Evolutionary conservation across 2,113 vertebrate species (phyloP).

Genomic region (Falco punctatus): DNA sequence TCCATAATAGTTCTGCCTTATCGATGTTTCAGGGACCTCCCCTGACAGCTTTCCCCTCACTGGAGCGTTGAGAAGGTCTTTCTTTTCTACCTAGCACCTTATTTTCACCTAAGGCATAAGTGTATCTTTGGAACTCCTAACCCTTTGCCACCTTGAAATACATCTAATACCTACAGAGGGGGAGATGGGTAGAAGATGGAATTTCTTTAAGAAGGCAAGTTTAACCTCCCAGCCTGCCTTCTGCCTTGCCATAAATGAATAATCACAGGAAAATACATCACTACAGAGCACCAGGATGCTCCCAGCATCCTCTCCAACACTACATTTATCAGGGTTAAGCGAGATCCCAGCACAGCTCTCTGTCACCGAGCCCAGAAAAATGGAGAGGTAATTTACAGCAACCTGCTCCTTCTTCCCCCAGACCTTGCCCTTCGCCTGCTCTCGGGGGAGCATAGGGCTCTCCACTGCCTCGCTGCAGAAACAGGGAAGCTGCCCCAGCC

Average conservation of each 20-base stretch:
- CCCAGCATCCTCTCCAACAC: background rate
- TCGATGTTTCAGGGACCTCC: background rate
- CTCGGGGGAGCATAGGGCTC: fast-evolving
- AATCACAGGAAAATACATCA: background rate
- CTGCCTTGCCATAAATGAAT: background rate
- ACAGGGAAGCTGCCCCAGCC: background rate
- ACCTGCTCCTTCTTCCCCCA: background rate
- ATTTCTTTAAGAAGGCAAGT: background rate
- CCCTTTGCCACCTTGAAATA: background rate
- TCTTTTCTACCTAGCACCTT: background rate
- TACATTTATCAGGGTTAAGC: background rate
- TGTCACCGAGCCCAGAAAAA: background rate
- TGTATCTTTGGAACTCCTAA: background rate
- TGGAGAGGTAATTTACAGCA: background rate
- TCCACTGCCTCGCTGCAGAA: background rate
- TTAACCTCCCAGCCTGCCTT: background rate
- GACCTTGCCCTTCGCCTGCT: background rate
- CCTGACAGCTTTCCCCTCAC: background rate
- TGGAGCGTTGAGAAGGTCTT: background rate
- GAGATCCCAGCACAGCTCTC: background rate
- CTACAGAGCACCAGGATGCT: background rate
- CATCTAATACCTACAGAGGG: background rate
- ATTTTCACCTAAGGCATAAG: background rate
- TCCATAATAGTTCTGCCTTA: background rate
- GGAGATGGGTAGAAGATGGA: background rate